Evolutionary conservation across 1,140 invertebrate species (phyloP), one percentile per base, ranked within the genome.

Genomic region (Armadillidium nasatum): DNA sequence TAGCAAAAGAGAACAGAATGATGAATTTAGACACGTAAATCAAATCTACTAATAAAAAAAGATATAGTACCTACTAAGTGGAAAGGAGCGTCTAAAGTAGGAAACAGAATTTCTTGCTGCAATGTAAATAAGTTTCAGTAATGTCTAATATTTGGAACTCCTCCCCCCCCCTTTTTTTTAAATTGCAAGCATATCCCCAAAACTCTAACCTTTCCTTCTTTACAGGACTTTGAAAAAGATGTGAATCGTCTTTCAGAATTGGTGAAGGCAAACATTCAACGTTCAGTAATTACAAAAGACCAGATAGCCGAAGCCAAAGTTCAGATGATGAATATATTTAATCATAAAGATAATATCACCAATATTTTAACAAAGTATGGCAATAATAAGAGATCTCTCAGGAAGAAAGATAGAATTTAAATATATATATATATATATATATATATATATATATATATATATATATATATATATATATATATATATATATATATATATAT

Each of bases 271-370:
- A 97, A 97, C 85, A 92, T 97, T 83, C 96, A 98, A 86, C 88
- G 96, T 69, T 95, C 94, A 84, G 94, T 92, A 87, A 91, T 97
- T 67, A 93, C 97, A 46, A 91, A 91, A 73, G 95, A 97, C 85
- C 94, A 95, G 77, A 91, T 97, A 84, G 87, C 89, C 80, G 96
- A 97, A 85, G 92, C 94, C 0, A 91, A 92, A 81, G 88, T 89
- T 60, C 92, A 95, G 83, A 90, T 97, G 68, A 89, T 94, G 82
- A 92, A 94, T 83, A 91, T 98, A 76, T 93, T 97, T 83, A 93
- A 96, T 81, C 95, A 97, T 84, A 94, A 95, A 84, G 88, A 88
- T 45, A 90, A 92, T 82, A 93, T 97, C 33, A 89, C 90, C 13
- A 94, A 96, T 82, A 94, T 97, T 82, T 89, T 98, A 44, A 92